Evolutionary conservation across 2,797 vertebrate genomes (phyloP).

Genomic region (Gadopsis bispinosus): DNA sequence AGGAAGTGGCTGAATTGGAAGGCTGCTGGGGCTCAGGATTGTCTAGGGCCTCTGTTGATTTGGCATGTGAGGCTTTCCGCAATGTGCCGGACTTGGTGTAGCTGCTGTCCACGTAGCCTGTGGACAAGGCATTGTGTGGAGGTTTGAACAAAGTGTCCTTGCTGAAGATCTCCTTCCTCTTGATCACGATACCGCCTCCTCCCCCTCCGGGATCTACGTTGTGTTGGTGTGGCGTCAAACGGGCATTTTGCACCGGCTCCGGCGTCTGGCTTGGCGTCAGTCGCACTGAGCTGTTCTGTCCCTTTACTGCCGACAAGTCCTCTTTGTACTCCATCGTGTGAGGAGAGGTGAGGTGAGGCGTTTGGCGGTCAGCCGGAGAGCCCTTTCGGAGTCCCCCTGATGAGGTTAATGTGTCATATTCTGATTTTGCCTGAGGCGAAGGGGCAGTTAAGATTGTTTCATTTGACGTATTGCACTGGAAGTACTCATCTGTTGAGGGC

Average conservation of each 20-base stretch:
- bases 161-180: slow-evolving; percentile 99
- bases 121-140: slow-evolving; percentile 94
- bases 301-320: slow-evolving; percentile 90
- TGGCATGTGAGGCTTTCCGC: slow-evolving; percentile 95
- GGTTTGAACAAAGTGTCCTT: slow-evolving; percentile 99
- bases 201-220: slow-evolving; percentile 91
- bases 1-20: slow-evolving; percentile 89
- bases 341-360: slow-evolving; percentile 90
- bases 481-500: slow-evolving; percentile 95
- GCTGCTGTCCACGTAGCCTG: slow-evolving; percentile 90
- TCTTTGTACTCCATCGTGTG: slow-evolving; percentile 93
- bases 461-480: slow-evolving; percentile 99
- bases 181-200: slow-evolving; percentile 86
- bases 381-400: slow-evolving; percentile 94
- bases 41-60: slow-evolving; percentile 90
- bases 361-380: slow-evolving; percentile 91
- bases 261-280: slow-evolving; percentile 88
- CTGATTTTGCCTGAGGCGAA: slow-evolving; percentile 95
- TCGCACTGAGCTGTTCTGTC: slow-evolving; percentile 86
- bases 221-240: slow-evolving; percentile 93
- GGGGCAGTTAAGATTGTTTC: slow-evolving; percentile 98
- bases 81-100: slow-evolving; percentile 95
- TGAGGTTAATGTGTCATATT: slow-evolving; percentile 93
- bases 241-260: slow-evolving; percentile 92
- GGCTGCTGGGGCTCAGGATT: slow-evolving; percentile 94